Percentiles rank a stretch among this genome's conserved stretches.
Conservation (phyloP, 35 echinoderm and acorn worm genomes). For the Patiria miniata region DNA sequence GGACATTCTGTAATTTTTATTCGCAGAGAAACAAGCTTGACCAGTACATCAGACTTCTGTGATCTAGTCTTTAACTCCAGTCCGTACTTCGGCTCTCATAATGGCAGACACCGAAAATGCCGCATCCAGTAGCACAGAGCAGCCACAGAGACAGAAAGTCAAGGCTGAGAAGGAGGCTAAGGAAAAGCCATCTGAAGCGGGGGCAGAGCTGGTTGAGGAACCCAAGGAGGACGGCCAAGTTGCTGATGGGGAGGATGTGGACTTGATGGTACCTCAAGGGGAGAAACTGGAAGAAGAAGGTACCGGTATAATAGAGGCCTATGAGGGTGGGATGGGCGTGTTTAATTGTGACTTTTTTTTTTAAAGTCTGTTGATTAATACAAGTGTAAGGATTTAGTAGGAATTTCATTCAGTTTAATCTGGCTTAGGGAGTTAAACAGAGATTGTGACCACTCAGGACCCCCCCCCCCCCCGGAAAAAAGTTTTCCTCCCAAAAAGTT, state of each 20-base stretch:
- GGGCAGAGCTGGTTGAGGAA: neutral
- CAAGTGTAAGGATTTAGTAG: too few species aligned
- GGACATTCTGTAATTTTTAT: too few species aligned
- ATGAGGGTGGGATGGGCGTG: too few species aligned
- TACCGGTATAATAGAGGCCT: neutral
- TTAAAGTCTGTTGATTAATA: too few species aligned
- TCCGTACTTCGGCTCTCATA: neutral
- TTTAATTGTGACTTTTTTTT: too few species aligned
- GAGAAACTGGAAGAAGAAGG: neutral
- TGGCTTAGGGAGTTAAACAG: too few species aligned
- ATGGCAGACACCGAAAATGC: neutral
- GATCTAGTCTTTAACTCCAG: neutral
- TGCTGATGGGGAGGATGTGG: constrained; percentile 63
- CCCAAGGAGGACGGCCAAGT: neutral
- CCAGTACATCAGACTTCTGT: too few species aligned
- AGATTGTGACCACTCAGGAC: too few species aligned
- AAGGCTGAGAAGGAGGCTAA: neutral
- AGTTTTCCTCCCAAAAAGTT: too few species aligned
- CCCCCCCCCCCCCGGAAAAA: too few species aligned
- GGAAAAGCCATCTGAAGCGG: neutral
- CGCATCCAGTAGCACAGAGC: neutral
- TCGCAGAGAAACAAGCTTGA: too few species aligned
- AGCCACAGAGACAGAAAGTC: constrained; percentile 14
- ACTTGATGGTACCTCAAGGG: neutral
- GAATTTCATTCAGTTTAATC: too few species aligned